Evolutionary conservation across 1,140 invertebrate genomes (phyloP), one percentile per base, ranked within the genome.

Genomic region (Bombus pyrosoma): DNA sequence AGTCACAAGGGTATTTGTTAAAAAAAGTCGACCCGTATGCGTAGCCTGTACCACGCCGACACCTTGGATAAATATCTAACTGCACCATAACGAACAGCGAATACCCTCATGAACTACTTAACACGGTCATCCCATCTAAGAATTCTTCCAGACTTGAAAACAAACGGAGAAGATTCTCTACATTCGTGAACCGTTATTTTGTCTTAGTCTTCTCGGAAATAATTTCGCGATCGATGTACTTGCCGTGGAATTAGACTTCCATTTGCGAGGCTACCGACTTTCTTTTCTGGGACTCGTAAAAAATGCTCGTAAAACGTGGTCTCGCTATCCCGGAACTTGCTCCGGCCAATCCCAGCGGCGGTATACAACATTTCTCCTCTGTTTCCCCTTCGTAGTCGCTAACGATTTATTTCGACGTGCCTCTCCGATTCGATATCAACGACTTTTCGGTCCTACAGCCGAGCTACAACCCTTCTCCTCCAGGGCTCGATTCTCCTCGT

Each of bases 391-490:
- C 66, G 66, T 59, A 68, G 62, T 78, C 47, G 84, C 85, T 91
- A 87, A 90, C 90, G 90, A 91, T 91, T 91, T 91, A 91, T 91
- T 91, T 86, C 90, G 32, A 83, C 87, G 81, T 83, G 77, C 90
- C 53, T 91, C 82, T 80, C 74, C 66, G 81, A 91, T 87, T 91
- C 86, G 87, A 91, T 91, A 91, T 91, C 90, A 89, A 91, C 90
- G 90, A 91, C 90, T 91, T 91, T 88, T 91, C 87, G 89, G 81
- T 83, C 83, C 84, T 69, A 22, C n/a, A 41, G 74, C 66, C 78
- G 18, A 79, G 34, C n/a, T 39, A 18, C 84, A 88, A 90, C 89
- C 86, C 86, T 90, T 77, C 37, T 83, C 76, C 62, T 79, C 10
- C 73, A 39, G 59, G 37, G 37, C 75, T 87, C 59, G 37, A 57